A percentile compares a stretch with the other conserved stretches of the same genome.
Conservation (phyloP, 2,113 vertebrate genomes). For the Cairina moschata region DNA sequence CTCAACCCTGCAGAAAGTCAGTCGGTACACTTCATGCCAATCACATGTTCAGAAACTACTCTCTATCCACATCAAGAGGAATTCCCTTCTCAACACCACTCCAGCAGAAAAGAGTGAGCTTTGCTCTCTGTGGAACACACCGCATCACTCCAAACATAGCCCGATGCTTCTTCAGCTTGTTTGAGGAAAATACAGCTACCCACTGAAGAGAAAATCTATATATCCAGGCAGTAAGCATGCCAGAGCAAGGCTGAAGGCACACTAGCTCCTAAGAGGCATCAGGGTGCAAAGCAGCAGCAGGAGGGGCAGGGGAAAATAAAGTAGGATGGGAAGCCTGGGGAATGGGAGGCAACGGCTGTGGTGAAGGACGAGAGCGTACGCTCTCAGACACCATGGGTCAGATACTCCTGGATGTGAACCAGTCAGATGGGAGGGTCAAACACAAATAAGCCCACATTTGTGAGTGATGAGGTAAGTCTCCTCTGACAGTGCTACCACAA, state of each 20-base stretch:
- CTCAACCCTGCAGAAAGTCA: not conserved
- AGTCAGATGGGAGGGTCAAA: not conserved
- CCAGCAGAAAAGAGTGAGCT: not conserved
- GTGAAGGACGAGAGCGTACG: not conserved
- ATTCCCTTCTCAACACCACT: not conserved
- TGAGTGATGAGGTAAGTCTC: not conserved
- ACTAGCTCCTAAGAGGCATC: not conserved
- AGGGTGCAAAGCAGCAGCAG: not conserved
- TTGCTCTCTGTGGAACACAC: not conserved
- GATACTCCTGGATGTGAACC: not conserved
- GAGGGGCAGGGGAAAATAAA: not conserved
- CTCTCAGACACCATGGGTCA: not conserved
- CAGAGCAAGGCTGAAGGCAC: not conserved
- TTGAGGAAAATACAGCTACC: not conserved
- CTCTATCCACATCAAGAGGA: not conserved
- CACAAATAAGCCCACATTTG: not conserved
- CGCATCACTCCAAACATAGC: not conserved
- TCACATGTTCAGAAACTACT: not conserved
- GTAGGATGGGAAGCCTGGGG: not conserved
- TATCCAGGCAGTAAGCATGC: not conserved
- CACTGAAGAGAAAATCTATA: not conserved
- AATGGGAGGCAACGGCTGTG: fast-evolving
- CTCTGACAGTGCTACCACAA: not conserved
- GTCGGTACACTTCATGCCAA: not conserved
- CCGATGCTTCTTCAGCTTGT: not conserved